Base-by-base conservation (phyloP, 2,113 vertebrate species). In the Corythoichthys intestinalis region DNA sequence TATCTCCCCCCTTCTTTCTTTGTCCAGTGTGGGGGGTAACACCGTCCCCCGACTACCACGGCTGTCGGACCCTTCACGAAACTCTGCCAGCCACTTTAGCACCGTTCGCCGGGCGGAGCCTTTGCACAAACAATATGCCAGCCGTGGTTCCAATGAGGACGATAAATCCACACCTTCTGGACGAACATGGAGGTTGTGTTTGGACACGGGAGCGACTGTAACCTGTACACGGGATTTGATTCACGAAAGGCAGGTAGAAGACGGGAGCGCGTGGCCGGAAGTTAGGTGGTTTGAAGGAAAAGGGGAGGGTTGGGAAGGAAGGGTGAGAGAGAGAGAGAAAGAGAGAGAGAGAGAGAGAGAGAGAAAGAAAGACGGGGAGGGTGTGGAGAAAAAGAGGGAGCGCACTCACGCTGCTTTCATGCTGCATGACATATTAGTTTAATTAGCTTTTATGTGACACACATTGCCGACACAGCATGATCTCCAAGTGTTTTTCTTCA, bases 251-350 rank as follows among this genome's bases (percentile, higher is more conserved):
- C 17, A 39, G 67, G 77, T 47, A 68, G 54, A 0, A 54, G 62
- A 9, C 12, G 66, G 15, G 73, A 28, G 71, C 65, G 73, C 41
- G 71, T 14, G 73, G 79, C 82, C 83, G 87, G 87, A 87, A 87
- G 85, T 85, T 84, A 81, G 83, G 82, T 63, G 67, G 69, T 65
- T 56, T 75, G 73, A 49, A 67, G 81, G 80, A 80, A 76, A 77
- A 65, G 71, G 35, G 44, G 41, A 49, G 66, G 41, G 1, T 41
- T 44, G 6, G 2, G 41, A 44, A 44, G 41, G 41, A 44, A 8
- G 41, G 41, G 41, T 28, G 20, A 28, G 20, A 17, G 70, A 67
- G 20, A 15, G 59, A 57, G 80, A 73, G 76, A 75, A 80, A 10
- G 35, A 60, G 37, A 39, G 35, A 60, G 58, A 38, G 58, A 60